A percentile compares a stretch with the other conserved stretches of the same genome.
phyloP scores from a whole-genome alignment of 2,797 vertebrate genomes.

The Craterocephalus amniculus region DNA sequence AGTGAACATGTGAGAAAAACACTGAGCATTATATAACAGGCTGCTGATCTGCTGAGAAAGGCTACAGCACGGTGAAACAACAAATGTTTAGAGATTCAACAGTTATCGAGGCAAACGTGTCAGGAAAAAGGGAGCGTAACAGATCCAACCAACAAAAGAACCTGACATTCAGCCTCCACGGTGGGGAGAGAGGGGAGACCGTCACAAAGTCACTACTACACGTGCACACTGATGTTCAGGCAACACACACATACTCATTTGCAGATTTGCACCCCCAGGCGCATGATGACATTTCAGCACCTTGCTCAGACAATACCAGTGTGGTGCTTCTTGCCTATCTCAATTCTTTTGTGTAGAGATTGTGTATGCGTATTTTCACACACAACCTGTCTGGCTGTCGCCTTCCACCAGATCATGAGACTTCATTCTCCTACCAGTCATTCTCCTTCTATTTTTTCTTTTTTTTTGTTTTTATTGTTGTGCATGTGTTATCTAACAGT shows the following conservation, averaged over 20 bases:
- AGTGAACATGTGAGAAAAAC: conserved; percentile 27
- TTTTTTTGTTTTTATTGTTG: conserved; percentile 3
- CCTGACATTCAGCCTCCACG: conserved; percentile 43
- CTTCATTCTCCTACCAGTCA: conserved; percentile 27
- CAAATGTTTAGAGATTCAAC: conserved; percentile 49
- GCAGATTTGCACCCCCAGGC: conserved; percentile 44
- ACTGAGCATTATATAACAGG: conserved; percentile 43
- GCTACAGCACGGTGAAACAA: conserved; percentile 24
- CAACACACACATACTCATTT: conserved; percentile 42
- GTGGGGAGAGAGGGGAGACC: conserved; percentile 26
- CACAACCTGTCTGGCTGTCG: conserved; percentile 29
- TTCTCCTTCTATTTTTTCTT: conserved; percentile 13
- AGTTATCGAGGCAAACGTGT: conserved; percentile 57
- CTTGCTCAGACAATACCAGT: conserved; percentile 35
- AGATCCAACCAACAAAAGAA: conserved; percentile 59
- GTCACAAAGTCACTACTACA: conserved; percentile 23
- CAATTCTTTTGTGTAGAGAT: conserved; percentile 18
- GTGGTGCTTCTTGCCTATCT: conserved; percentile 19
- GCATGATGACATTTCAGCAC: conserved; percentile 68
- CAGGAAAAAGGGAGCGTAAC: conserved; percentile 57
- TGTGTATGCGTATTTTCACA: conserved; percentile 21
- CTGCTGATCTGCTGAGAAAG: conserved; percentile 31
- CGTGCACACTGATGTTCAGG: neutral
- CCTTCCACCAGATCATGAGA: conserved; percentile 41
- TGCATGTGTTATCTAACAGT: conserved; percentile 59